Conservation (phyloP, 2,797 vertebrate genomes). For the Jordanella pulchra region DNA sequence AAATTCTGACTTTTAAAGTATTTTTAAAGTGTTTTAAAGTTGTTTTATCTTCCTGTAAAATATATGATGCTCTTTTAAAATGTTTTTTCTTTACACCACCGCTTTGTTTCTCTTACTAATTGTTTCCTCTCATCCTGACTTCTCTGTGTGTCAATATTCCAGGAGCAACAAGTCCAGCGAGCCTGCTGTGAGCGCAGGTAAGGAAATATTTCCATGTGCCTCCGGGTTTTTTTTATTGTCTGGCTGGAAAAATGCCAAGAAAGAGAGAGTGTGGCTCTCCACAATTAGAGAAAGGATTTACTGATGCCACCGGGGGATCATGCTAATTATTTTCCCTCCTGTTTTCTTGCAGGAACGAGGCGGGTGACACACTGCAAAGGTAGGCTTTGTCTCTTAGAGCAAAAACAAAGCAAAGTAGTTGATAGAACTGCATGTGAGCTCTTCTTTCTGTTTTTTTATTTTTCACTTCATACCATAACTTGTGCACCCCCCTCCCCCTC, state of each 20-base stretch:
- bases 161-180: constrained; percentile 88
- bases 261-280: neutral
- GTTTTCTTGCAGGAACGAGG: constrained; percentile 84
- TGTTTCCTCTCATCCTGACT: constrained; percentile 7
- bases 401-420: neutral
- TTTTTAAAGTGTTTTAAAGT: too few relatives aligned
- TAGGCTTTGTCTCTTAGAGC: constrained; percentile 78
- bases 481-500: constrained; percentile 22
- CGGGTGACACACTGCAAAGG: constrained; percentile 98
- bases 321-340: constrained; percentile 75
- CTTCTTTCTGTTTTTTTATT: constrained; percentile 50
- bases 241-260: constrained; percentile 20
- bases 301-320: neutral
- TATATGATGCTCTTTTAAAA: neutral
- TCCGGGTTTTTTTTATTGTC: constrained; percentile 5
- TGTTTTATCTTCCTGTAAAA: neutral
- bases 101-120: neutral
- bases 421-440: constrained; percentile 33
- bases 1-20: too few relatives aligned
- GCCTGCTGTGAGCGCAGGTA: constrained; percentile 85
- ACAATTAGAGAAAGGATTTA: neutral
- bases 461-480: constrained; percentile 71
- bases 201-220: constrained; percentile 46
- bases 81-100: neutral
- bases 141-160: constrained; percentile 20